Percentiles rank a stretch among this genome's conserved stretches.
phyloP scores from a whole-genome alignment of 2,113 vertebrate species.

The Diadophis punctatus region DNA sequence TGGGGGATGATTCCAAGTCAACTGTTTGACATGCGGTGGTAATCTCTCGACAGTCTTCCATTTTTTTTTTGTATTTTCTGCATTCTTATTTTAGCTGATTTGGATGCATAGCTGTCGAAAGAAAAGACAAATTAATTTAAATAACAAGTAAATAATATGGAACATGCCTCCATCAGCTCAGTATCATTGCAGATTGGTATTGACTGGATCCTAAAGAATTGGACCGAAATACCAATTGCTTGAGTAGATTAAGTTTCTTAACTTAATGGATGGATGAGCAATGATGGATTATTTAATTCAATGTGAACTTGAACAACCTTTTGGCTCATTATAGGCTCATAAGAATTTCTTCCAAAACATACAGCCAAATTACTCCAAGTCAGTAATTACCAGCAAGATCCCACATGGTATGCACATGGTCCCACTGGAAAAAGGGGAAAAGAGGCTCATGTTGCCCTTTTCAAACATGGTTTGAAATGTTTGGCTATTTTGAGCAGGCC shows the following conservation, averaged over 20 bases:
- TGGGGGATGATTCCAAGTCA: background rate
- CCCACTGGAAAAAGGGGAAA: constrained; percentile 24
- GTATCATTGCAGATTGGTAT: background rate
- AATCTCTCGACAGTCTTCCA: background rate
- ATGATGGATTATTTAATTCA: constrained; percentile 31
- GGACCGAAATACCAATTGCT: background rate
- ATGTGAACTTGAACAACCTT: constrained; percentile 42
- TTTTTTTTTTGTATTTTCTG: background rate
- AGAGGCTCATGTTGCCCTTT: constrained; percentile 28
- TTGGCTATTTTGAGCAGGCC: constrained; percentile 16
- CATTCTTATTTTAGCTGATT: background rate
- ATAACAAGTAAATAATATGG: background rate
- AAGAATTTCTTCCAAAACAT: constrained; percentile 34
- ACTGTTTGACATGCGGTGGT: background rate
- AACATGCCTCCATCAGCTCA: background rate
- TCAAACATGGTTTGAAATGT: constrained; percentile 40
- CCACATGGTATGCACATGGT: constrained; percentile 36
- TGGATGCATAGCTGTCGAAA: background rate
- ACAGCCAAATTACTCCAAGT: constrained; percentile 16
- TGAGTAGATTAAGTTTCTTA: background rate
- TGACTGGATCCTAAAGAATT: background rate
- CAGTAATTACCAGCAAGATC: constrained; percentile 40
- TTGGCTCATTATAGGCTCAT: constrained; percentile 23
- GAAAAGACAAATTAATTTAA: background rate
- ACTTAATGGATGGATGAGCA: background rate